Evolutionary conservation across 2,888 invertebrate genomes (phyloP).

Genomic region (Pachydiplax longipennis): DNA sequence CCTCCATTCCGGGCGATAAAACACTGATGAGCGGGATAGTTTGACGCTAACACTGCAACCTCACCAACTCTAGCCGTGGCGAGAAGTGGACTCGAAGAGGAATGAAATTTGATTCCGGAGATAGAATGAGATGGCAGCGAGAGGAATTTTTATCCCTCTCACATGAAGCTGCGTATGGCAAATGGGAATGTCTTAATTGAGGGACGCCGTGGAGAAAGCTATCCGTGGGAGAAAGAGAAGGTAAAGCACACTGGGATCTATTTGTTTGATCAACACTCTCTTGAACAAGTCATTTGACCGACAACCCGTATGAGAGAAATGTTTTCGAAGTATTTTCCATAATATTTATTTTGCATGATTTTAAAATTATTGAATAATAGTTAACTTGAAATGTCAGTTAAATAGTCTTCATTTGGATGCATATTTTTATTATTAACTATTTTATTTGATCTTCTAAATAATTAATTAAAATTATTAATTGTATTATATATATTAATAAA

Average conservation of each 20-base stretch:
- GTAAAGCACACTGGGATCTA: background rate
- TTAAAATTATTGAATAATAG: no score
- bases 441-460: no score
- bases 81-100: background rate
- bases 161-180: background rate
- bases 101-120: background rate
- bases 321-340: no score
- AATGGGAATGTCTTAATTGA: background rate
- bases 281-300: no score
- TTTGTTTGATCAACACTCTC: no score
- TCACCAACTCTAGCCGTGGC: background rate
- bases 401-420: no score
- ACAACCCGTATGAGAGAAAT: no score
- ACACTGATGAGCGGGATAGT: background rate
- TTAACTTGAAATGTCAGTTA: no score
- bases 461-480: no score
- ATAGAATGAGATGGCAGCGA: background rate
- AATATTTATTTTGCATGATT: no score
- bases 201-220: background rate
- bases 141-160: background rate
- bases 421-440: no score
- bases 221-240: background rate
- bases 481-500: no score
- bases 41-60: background rate
- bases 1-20: background rate